Evolutionary conservation across 2,888 invertebrate species (phyloP), one percentile per base, ranked within the genome.

Genomic region (Gnatocerus cornutus): DNA sequence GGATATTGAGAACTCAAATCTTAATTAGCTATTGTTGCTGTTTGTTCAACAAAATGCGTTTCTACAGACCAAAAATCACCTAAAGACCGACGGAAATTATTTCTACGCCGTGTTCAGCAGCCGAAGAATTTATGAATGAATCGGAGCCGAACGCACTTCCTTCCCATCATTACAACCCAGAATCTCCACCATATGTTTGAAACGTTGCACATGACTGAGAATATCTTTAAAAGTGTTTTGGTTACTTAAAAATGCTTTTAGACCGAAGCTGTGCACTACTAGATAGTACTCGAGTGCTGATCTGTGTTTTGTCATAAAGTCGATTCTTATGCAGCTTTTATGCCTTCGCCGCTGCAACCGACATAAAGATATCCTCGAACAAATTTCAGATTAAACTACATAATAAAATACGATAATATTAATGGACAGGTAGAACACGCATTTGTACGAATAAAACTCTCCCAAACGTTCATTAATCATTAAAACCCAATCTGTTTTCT

Each of bases 191-290:
- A 78, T 77, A 78, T 80, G 80, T 79, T 76, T 73, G 73, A 71
- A 76, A 78, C 69, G 78, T 76, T 70, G 74, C 76, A 78, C 80
- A 79, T 74, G 79, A 78, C 79, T 80, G 74, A 77, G 82, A 81
- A 82, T 81, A 81, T 81, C 81, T 81, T 78, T 81, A 80, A 82
- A 81, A 79, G 79, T 79, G 81, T 83, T 81, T 81, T 79, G 81
- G 82, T 82, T 83, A 83, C 81, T 83, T 82, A 81, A 82, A 82
- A 83, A 83, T 80, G 84, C 84, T 84, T 83, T 84, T 82, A 84
- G 78, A 73, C 56, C 71, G 71, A 63, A 69, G 74, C 75, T 71
- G 73, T 71, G 70, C 75, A 71, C 72, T 65, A 68, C 69, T 71
- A 74, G 78, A 78, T 76, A 75, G 76, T 72, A 71, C 71, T 79